Evolutionary conservation across 2,797 vertebrate species (phyloP).

Genomic region (Phrynocephalus guinanensis): DNA sequence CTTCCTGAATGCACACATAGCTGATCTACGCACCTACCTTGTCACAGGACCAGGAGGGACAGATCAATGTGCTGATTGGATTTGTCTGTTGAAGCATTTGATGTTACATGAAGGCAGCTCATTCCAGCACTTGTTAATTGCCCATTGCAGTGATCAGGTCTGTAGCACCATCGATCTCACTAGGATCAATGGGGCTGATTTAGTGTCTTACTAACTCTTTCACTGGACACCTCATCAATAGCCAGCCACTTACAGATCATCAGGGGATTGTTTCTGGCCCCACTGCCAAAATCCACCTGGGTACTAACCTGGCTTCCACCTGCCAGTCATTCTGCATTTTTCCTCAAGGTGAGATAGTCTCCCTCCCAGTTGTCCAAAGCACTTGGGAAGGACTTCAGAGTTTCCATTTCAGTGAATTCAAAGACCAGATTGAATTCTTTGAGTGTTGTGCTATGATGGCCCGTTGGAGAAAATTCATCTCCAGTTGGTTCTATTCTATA

Average conservation of each 20-base stretch:
- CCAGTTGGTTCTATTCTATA: neutral
- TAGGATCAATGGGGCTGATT: slow-evolving; percentile 86
- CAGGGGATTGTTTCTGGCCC: slow-evolving; percentile 47
- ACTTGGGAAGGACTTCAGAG: neutral
- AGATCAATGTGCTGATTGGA: slow-evolving; percentile 73
- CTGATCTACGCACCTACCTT: neutral
- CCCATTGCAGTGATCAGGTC: slow-evolving; percentile 76
- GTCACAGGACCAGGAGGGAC: neutral
- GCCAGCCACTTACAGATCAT: slow-evolving; percentile 80
- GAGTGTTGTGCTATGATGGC: no score
- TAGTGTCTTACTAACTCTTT: slow-evolving; percentile 86
- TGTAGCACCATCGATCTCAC: slow-evolving; percentile 84
- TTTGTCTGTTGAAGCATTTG: slow-evolving; percentile 77
- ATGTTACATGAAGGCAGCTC: slow-evolving; percentile 76
- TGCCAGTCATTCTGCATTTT: slow-evolving; percentile 63
- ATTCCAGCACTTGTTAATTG: slow-evolving; percentile 80
- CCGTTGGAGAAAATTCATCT: neutral
- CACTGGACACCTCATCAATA: slow-evolving; percentile 86
- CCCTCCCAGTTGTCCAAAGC: fast-evolving
- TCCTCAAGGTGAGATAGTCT: slow-evolving; percentile 35
- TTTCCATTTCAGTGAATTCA: neutral
- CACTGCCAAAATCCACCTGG: slow-evolving; percentile 39
- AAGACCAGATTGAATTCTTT: no score
- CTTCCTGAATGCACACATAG: no score
- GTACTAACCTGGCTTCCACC: slow-evolving; percentile 11